A percentile compares a stretch with the other conserved stretches of the same genome.
Evolutionary conservation across 2,797 vertebrate species (phyloP).

Genomic region (Uromys caudimaculatus): DNA sequence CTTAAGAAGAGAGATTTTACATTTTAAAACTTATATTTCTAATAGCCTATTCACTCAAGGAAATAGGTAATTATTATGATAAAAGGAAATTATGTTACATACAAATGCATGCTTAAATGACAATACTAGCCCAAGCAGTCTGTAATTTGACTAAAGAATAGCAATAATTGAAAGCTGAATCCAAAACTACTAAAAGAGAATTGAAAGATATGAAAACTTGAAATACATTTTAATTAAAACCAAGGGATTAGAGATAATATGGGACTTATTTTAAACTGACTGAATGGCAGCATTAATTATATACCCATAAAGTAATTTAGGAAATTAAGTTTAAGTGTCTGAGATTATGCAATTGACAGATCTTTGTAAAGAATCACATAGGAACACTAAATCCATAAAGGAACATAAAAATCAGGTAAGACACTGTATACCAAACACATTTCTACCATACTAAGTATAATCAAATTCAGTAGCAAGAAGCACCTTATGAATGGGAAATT

Average conservation of each 20-base stretch:
- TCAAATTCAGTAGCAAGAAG: slow-evolving; percentile 2
- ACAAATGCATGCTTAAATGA: neutral
- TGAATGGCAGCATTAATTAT: neutral
- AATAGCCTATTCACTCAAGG: neutral
- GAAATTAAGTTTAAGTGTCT: neutral
- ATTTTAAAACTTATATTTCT: neutral
- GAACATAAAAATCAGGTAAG: neutral
- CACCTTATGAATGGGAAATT: slow-evolving; percentile 50
- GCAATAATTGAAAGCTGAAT: neutral
- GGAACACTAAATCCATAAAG: neutral
- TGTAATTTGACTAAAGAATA: neutral
- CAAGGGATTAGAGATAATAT: neutral
- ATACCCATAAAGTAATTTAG: neutral
- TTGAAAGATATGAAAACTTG: neutral
- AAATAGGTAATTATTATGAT: neutral
- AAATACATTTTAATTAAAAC: neutral
- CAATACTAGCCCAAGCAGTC: neutral
- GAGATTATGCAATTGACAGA: neutral
- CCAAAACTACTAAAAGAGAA: neutral
- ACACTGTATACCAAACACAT: neutral
- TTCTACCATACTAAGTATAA: slow-evolving; percentile 59
- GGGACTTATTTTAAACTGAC: slow-evolving; percentile 4
- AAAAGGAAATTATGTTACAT: neutral
- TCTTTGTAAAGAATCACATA: neutral
- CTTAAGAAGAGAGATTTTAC: neutral